Evolutionary conservation across 2,888 invertebrate genomes (phyloP), one percentile per base, ranked within the genome.

Genomic region (Heliconius ismenius): DNA sequence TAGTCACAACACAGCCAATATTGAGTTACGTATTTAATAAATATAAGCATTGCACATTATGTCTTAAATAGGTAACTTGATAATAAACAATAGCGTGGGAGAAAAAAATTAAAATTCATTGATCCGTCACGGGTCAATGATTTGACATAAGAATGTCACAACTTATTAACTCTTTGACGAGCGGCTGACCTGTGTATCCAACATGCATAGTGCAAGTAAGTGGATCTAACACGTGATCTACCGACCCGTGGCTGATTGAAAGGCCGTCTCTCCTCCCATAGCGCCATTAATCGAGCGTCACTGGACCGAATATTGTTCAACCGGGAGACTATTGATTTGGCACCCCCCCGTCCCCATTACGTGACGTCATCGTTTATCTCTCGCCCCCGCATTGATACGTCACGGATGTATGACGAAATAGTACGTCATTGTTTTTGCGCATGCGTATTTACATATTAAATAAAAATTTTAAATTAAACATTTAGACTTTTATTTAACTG

Each of bases 161-260:
- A 88, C 83, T 84, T 83, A 82, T 86, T 83, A 84, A 84, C 84
- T 86, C 83, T 84, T 86, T 83, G 83, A 87, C 88, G 83, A 85
- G 84, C 85, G 83, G 84, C 80, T 90, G 91, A 90, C 89, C 90
- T 87, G 85, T 86, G 82, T 85, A 83, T 81, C 83, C 39, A 68
- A 82, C 81, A 84, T 84, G 85, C 83, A 83, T 81, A 82, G 81
- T 85, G 85, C 82, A 83, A 84, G 73, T 79, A 64, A 84, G 73
- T 79, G 60, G 83, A 78, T 81, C 81, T 82, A 82, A 83, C 91
- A 90, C 89, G 89, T 90, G 91, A 91, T 84, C 86, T 86, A 85
- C 76, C 90, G 91, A 92, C 88, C 91, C 91, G 90, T 92, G 83
- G 75, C 81, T 86, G 88, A 84, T 87, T 86, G 81, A 88, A 88